A percentile compares a stretch with the other conserved stretches of the same genome.
These are phyloP conservation scores for Tethea ocularis DNA, from an alignment of 2,888 invertebrate species.

Conservation along the genomic window DNA sequence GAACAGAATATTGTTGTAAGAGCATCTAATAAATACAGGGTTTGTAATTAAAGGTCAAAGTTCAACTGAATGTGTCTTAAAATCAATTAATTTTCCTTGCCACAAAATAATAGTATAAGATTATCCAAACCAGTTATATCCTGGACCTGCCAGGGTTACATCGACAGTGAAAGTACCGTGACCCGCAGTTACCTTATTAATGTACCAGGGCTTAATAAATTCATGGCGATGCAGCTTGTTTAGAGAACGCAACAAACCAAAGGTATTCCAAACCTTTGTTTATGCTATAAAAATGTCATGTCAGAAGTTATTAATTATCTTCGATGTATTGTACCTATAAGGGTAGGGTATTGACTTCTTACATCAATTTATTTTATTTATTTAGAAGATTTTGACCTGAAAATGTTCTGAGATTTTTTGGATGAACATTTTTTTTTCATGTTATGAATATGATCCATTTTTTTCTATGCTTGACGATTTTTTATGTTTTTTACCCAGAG, in stretches of 20 bases:
- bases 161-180: neutral
- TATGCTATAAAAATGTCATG: neutral
- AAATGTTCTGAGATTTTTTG: too few species aligned
- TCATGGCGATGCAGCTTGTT: neutral
- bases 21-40: neutral
- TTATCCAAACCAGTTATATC: neutral
- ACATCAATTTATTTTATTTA: too few species aligned
- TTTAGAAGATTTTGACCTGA: too few species aligned
- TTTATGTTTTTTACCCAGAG: too few species aligned
- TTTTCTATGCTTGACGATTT: too few species aligned
- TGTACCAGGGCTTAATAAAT: constrained; percentile 1
- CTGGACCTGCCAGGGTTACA: constrained; percentile 8
- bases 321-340: neutral
- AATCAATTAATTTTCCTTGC: neutral
- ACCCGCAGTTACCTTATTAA: neutral
- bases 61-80: neutral
- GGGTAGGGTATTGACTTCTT: too few species aligned
- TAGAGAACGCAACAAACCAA: neutral
- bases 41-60: neutral
- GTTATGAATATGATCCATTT: too few species aligned
- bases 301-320: neutral
- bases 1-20: neutral
- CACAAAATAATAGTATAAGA: neutral
- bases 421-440: too few species aligned
- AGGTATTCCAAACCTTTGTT: neutral